phyloP scores from a whole-genome alignment of 2,113 vertebrate species.

The Anguilla japonica region DNA sequence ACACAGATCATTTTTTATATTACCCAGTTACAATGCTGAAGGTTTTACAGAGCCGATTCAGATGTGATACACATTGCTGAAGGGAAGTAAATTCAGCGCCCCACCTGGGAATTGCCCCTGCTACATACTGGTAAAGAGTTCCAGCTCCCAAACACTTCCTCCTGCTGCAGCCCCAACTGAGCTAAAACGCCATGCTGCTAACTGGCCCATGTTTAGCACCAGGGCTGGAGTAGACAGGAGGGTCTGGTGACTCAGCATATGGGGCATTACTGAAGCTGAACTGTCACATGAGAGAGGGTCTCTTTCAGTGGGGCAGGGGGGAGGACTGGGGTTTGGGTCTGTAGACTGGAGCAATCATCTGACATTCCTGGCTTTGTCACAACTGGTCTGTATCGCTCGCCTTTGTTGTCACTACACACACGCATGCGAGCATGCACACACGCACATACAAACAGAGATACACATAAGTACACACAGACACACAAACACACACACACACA shows the following conservation, averaged over 20 bases:
- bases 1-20: neutral
- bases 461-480: no score
- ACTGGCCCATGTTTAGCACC: neutral
- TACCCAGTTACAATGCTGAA: neutral
- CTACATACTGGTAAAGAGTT: neutral
- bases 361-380: slow-evolving; percentile 48
- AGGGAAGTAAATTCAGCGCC: neutral
- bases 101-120: neutral
- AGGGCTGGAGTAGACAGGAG: neutral
- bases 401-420: slow-evolving; percentile 37
- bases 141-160: neutral
- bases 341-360: slow-evolving; percentile 19
- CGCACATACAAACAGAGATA: neutral
- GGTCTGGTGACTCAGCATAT: neutral
- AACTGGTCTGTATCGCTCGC: slow-evolving; percentile 30
- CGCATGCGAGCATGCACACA: no score
- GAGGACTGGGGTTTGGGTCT: neutral
- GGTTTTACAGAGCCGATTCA: neutral
- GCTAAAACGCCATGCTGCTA: neutral
- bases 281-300: slow-evolving; percentile 41
- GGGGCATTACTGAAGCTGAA: slow-evolving; percentile 5
- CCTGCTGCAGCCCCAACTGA: neutral
- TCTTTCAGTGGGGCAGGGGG: slow-evolving; percentile 1
- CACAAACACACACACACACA: neutral
- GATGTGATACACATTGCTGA: neutral